phyloP scores from a whole-genome alignment of 2,888 invertebrate species.

The Cartodere bifasciata region DNA sequence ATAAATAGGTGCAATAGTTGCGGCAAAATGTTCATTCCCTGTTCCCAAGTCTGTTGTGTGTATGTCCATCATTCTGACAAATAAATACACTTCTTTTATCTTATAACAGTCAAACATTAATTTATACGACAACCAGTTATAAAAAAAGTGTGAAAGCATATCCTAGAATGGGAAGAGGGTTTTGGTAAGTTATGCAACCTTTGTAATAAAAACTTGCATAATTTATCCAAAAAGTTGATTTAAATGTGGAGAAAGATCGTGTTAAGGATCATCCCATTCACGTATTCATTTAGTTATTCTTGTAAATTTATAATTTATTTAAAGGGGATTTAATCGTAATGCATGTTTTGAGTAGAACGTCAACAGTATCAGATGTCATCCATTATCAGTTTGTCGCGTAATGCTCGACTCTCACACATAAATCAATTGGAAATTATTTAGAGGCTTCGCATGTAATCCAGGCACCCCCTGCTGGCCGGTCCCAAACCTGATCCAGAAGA shows the following conservation, averaged over 20 bases:
- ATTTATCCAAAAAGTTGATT: too few relatives aligned
- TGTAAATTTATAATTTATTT: conserved; percentile 1
- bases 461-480: conserved; percentile 8
- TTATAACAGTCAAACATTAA: too few relatives aligned
- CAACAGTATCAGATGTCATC: conserved; percentile 16
- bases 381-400: conserved; percentile 13
- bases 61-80: too few relatives aligned
- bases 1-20: too few relatives aligned
- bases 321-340: conserved; percentile 4
- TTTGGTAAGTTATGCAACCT: too few relatives aligned
- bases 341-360: conserved; percentile 15
- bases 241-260: too few relatives aligned
- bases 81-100: too few relatives aligned
- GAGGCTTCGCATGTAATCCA: conserved; percentile 13
- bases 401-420: conserved; percentile 12
- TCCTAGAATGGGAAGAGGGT: not conserved
- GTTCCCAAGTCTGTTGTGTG: too few relatives aligned
- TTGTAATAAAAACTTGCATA: too few relatives aligned
- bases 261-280: not conserved
- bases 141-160: too few relatives aligned
- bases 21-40: too few relatives aligned
- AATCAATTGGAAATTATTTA: conserved; percentile 14
- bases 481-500: not conserved
- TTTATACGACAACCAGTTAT: too few relatives aligned
- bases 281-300: not conserved